Conservation (phyloP, 2,797 vertebrate genomes). For the Sarcoramphus papa region DNA sequence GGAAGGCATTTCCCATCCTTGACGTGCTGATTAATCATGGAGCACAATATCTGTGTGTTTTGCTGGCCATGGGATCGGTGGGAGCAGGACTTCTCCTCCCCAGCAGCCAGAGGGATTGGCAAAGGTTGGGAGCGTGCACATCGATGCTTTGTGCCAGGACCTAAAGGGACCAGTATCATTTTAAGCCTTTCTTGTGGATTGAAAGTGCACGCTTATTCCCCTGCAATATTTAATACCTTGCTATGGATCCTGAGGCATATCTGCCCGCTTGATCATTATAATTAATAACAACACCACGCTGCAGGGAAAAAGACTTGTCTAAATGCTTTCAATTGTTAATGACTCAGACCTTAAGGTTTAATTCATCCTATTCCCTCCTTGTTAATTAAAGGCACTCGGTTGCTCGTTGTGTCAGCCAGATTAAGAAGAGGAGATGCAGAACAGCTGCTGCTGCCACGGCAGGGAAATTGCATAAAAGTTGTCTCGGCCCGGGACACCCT, state of each 20-base stretch:
- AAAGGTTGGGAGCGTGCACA: rapidly evolving
- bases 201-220: background rate
- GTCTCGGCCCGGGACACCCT: background rate
- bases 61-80: background rate
- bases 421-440: background rate
- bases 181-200: background rate
- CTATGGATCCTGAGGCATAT: background rate
- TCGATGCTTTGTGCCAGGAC: background rate
- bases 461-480: background rate
- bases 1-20: background rate
- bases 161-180: background rate
- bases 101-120: background rate
- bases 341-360: background rate
- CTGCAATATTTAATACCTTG: background rate
- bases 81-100: background rate
- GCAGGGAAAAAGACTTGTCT: background rate
- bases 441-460: background rate
- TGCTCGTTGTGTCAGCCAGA: background rate
- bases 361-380: background rate
- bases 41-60: background rate
- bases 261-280: background rate
- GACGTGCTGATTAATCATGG: background rate
- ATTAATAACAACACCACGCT: background rate
- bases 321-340: conserved; percentile 31
- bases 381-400: background rate